Percentiles rank a stretch among this genome's conserved stretches.
phyloP scores from a whole-genome alignment of 2,888 invertebrate species.

The Ichneumoninae sp. region DNA sequence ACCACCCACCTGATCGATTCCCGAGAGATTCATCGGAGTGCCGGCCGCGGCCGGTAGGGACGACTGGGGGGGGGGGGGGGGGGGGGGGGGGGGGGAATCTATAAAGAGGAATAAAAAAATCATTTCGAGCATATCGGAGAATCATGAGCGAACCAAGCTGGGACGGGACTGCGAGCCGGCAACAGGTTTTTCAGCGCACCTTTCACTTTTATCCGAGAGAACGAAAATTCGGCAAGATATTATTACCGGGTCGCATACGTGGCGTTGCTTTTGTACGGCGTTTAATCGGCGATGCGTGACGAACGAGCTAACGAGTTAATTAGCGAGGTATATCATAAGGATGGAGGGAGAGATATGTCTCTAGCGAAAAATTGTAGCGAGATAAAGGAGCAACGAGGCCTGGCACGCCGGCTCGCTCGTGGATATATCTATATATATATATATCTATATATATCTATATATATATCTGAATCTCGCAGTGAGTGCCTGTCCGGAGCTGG shows the following conservation, averaged over 20 bases:
- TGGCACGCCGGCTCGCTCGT: constrained; percentile 40
- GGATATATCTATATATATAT: neutral
- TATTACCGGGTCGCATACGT: constrained; percentile 38
- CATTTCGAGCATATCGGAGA: constrained; percentile 41
- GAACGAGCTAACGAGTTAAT: constrained; percentile 64
- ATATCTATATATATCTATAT: neutral
- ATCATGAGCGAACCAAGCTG: constrained; percentile 22
- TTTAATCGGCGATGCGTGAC: constrained; percentile 64
- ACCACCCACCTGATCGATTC: constrained; percentile 25
- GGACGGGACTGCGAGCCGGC: constrained; percentile 13
- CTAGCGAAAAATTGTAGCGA: constrained; percentile 37
- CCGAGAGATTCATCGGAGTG: neutral
- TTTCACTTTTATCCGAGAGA: constrained; percentile 61
- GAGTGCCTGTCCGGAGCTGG: constrained; percentile 18
- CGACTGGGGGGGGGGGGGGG: neutral
- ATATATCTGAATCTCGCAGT: constrained; percentile 3
- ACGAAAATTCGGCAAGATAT: constrained; percentile 53
- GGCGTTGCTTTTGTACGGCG: constrained; percentile 28
- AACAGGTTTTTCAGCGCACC: constrained; percentile 60
- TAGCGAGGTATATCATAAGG: constrained; percentile 61
- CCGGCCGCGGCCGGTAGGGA: neutral
- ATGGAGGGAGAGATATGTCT: constrained; percentile 31
- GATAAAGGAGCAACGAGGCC: constrained; percentile 53
- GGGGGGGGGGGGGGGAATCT: constrained; percentile 6
- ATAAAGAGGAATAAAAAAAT: constrained; percentile 38